Conservation (phyloP, 2,797 vertebrate genomes). For the Thalassophryne amazonica region DNA sequence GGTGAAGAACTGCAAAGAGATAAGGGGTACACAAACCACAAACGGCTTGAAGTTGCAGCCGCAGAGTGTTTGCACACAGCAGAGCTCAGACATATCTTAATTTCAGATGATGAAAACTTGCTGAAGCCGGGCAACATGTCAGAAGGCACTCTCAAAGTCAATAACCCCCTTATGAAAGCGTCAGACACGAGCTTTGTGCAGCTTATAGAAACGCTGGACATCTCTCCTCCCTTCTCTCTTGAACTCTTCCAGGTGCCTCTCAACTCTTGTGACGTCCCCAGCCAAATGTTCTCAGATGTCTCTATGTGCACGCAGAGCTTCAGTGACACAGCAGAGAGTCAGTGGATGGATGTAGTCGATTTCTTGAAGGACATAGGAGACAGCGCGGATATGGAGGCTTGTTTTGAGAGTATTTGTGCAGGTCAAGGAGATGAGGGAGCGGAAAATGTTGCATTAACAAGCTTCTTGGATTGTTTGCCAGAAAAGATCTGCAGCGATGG, state of each 20-base stretch:
- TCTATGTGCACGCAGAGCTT: slow-evolving; percentile 30
- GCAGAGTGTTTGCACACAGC: background rate
- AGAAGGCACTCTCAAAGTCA: slow-evolving; percentile 35
- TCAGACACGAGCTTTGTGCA: slow-evolving; percentile 5
- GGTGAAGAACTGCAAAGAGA: slow-evolving; percentile 15
- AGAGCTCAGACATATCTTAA: slow-evolving; percentile 11
- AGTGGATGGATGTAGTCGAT: slow-evolving; percentile 62
- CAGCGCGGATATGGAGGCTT: slow-evolving; percentile 41
- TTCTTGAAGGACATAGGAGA: slow-evolving; percentile 46
- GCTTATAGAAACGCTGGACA: slow-evolving; percentile 11
- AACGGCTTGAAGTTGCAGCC: slow-evolving; percentile 9
- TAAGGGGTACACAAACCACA: background rate
- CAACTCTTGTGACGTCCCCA: slow-evolving; percentile 66
- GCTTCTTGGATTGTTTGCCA: slow-evolving; percentile 13
- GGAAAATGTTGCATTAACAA: slow-evolving; percentile 17
- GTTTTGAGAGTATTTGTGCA: slow-evolving; percentile 47
- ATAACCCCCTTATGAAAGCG: background rate
- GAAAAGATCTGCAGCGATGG: background rate
- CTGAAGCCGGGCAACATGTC: slow-evolving; percentile 3
- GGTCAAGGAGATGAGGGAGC: slow-evolving; percentile 26
- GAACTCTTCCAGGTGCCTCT: slow-evolving; percentile 59
- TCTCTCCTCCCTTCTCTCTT: slow-evolving; percentile 42
- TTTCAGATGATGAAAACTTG: slow-evolving; percentile 17
- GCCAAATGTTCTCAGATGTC: slow-evolving; percentile 59
- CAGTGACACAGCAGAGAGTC: slow-evolving; percentile 35